These are phyloP conservation scores for Athetis lepigone DNA, from an alignment of 2,888 invertebrate genomes.

Conservation along the genomic window DNA sequence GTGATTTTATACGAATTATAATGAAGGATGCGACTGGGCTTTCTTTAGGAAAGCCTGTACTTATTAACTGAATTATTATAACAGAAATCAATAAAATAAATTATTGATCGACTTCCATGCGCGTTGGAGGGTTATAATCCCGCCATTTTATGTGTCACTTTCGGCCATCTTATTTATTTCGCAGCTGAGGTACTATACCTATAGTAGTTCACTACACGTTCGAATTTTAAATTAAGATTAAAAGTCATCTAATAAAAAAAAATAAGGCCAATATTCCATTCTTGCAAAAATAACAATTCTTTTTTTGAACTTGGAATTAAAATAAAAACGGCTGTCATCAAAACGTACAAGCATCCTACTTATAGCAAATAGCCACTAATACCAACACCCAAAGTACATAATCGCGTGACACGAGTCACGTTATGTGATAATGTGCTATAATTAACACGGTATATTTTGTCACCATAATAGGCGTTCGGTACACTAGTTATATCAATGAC, in stretches of 20 bases:
- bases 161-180: too few relatives aligned
- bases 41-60: background rate
- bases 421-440: constrained; percentile 70
- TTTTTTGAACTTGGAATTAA: background rate
- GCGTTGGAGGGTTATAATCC: background rate
- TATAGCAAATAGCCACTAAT: constrained; percentile 20
- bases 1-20: background rate
- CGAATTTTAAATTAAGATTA: too few relatives aligned
- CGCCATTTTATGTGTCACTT: background rate
- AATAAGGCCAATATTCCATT: too few relatives aligned
- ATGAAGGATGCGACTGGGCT: background rate
- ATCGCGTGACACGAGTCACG: constrained; percentile 68
- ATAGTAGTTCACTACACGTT: too few relatives aligned
- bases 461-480: constrained; percentile 29
- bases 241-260: too few relatives aligned
- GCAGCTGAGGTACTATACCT: too few relatives aligned
- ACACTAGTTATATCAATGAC: constrained; percentile 46
- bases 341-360: constrained; percentile 4
- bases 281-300: too few relatives aligned
- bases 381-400: constrained; percentile 50
- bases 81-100: too few relatives aligned
- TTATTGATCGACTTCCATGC: background rate
- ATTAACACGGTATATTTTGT: constrained; percentile 66
- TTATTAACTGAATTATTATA: too few relatives aligned
- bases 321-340: background rate